Evolutionary conservation across 92 coral and sea anemone species (phyloP), one percentile per base, ranked within the genome.

Genomic region (Metridium senile): DNA sequence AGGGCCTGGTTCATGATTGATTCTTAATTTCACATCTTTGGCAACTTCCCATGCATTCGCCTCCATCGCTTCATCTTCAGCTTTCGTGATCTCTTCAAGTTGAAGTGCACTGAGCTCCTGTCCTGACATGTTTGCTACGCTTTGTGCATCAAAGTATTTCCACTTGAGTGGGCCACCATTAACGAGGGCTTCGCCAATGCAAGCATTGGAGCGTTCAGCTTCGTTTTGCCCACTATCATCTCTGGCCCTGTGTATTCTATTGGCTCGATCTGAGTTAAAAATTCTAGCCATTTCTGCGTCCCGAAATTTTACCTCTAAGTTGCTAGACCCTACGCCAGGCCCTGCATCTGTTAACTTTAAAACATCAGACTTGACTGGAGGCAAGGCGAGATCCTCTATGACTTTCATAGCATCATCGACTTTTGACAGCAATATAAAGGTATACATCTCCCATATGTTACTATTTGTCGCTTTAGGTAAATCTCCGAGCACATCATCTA

Each of bases 261-360:
- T 85, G 23, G 62, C 66, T 43, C 79, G 54, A 70, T 84, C 92
- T 58, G 72, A 78, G 64, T 79, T 83, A 11, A 74, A 64, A 47
- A 87, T 77, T 77, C 91, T 82, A 51, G 87, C 91, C 68, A 82
- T 77, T 75, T 82, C 84, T 3, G 33, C 87, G 68, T 77, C 85
- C 47, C 81, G 23, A 75, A 61, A 61, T 22, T 18, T 22, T 10
- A 61, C 66, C 7, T 61, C 31, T 7, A 61, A 2, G 19, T 61
- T 61, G 13, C 4, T 77, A 29, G 74, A 62, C 46, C 82, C 82
- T 18, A 82, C 81, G 17, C 82, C 88, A 69, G 92, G 85, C 17
- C 88, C 85, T 58, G 82, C 92, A 88, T 61, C 66, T 7, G 66
- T 61, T 1, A 23, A 6, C 8, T 61, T 6, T 1, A 61, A 18